phyloP scores from a whole-genome alignment of 2,797 vertebrate species.

The Urocyon cinereoargenteus region DNA sequence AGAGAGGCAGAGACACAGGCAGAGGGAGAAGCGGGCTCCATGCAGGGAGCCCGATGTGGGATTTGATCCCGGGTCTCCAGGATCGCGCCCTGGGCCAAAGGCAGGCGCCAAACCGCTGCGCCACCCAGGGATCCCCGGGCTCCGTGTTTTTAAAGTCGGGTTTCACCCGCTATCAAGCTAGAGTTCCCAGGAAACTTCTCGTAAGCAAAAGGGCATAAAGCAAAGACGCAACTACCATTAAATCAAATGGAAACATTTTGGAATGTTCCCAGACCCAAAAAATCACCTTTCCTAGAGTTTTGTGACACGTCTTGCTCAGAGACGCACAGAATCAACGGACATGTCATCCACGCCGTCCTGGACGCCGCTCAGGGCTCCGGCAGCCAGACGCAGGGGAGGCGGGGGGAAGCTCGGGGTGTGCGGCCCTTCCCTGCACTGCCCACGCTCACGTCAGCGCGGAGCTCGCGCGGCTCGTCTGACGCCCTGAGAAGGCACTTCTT shows the following conservation, averaged over 20 bases:
- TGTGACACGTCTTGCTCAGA: background rate
- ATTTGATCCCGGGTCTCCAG: no score
- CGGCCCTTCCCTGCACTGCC: no score
- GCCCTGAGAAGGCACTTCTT: background rate
- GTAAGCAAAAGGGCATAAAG: background rate
- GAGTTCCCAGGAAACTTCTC: background rate
- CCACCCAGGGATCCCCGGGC: no score
- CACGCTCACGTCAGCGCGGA: no score
- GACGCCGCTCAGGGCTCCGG: background rate
- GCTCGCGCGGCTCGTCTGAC: background rate
- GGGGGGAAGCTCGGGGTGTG: accelerated
- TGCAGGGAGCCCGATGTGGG: no score
- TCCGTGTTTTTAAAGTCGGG: background rate
- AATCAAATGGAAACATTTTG: no score
- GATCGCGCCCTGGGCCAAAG: no score
- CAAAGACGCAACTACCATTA: background rate
- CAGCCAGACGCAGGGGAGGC: background rate
- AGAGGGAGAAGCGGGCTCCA: no score
- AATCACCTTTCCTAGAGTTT: background rate
- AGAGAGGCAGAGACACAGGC: no score
- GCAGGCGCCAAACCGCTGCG: no score
- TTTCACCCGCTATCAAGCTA: background rate
- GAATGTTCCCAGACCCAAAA: background rate
- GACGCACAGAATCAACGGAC: background rate
- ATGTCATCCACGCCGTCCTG: background rate